Conservation (phyloP, 1,140 invertebrate genomes). For the Ceratosolen solmsi region DNA sequence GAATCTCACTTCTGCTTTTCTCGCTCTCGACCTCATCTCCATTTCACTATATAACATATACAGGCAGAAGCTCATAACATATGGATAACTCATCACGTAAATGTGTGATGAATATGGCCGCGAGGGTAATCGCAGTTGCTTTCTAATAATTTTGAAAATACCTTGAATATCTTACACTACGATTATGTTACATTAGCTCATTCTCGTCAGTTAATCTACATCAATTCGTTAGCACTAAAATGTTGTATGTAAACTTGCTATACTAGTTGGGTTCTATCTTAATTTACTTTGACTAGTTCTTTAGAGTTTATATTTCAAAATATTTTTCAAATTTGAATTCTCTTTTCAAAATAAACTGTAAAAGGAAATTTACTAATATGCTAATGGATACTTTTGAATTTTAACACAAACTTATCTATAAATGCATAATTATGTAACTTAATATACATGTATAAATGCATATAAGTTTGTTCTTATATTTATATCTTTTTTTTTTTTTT, state of each 20-base stretch:
- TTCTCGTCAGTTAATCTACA: no score
- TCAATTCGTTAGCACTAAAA: no score
- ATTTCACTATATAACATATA: constrained; percentile 15
- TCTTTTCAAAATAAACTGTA: neutral
- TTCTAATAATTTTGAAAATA: constrained; percentile 66
- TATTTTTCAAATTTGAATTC: neutral
- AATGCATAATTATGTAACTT: no score
- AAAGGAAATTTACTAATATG: neutral
- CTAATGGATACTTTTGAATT: neutral
- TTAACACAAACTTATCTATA: no score
- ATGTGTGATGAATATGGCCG: constrained; percentile 60
- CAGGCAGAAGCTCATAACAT: constrained; percentile 60
- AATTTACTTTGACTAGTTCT: neutral
- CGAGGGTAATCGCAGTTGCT: constrained; percentile 59
- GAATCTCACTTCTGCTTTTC: constrained; percentile 49
- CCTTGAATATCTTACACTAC: constrained; percentile 60
- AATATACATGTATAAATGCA: no score
- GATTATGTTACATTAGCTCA: constrained; percentile 31
- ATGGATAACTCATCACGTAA: constrained; percentile 64
- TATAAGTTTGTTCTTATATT: no score
- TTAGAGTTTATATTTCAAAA: no score
- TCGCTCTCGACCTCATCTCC: constrained; percentile 33
- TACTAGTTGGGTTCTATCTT: no score
- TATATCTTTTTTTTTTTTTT: no score
- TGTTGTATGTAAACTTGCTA: no score